These are phyloP conservation scores for Anas georgica DNA, from an alignment of 2,797 vertebrate genomes.

Conservation along the genomic window DNA sequence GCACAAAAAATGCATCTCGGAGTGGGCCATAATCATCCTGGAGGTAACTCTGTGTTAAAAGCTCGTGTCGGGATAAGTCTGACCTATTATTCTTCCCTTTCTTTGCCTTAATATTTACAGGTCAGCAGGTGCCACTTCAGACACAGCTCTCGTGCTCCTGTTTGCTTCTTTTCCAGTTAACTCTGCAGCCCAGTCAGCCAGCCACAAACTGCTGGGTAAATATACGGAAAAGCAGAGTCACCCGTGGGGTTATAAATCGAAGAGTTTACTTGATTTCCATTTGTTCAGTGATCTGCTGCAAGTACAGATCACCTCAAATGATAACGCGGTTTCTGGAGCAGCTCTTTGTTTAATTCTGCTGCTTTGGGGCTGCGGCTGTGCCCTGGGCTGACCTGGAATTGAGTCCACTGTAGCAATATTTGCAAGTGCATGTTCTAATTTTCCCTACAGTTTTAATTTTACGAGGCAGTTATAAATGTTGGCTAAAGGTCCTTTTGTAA, in stretches of 20 bases:
- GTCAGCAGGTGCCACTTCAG: background rate
- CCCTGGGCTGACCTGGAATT: background rate
- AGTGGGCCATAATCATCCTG: background rate
- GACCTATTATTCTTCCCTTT: background rate
- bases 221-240: background rate
- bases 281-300: background rate
- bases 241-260: accelerated
- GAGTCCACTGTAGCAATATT: background rate
- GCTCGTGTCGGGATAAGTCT: background rate
- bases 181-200: background rate
- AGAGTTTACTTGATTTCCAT: background rate
- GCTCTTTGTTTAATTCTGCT: background rate
- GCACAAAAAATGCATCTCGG: background rate
- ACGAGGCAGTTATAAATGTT: conserved; percentile 8
- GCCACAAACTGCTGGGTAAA: background rate
- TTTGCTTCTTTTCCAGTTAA: background rate
- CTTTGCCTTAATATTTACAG: background rate
- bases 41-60: background rate
- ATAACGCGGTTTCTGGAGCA: background rate
- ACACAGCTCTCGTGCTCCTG: background rate
- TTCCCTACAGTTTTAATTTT: background rate
- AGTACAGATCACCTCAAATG: background rate
- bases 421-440: background rate
- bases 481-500: conserved; percentile 25
- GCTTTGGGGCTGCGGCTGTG: background rate